A percentile compares a stretch with the other conserved stretches of the same genome.
Evolutionary conservation across 2,888 invertebrate species (phyloP).

Genomic region (Lacanobia oleracea): DNA sequence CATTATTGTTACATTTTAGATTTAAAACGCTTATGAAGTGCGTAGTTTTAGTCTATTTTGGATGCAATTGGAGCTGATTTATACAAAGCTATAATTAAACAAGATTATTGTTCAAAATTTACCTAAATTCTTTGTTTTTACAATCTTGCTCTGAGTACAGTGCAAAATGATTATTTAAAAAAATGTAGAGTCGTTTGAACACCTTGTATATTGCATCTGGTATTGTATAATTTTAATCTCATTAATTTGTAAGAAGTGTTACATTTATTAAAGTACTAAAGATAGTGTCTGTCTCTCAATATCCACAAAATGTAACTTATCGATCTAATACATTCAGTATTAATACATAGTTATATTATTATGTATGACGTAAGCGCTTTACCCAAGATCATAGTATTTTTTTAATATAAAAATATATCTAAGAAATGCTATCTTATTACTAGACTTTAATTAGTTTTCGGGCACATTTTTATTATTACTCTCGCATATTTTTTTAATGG

Average conservation of each 20-base stretch:
- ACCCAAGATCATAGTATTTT: constrained; percentile 83
- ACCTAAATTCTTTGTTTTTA: not conserved
- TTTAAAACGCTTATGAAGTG: constrained; percentile 37
- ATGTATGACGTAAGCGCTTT: constrained; percentile 76
- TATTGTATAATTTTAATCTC: constrained; percentile 18
- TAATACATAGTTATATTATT: constrained; percentile 68
- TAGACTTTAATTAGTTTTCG: constrained; percentile 56
- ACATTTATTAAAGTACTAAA: constrained; percentile 22
- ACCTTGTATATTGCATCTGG: constrained; percentile 7
- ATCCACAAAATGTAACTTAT: constrained; percentile 56
- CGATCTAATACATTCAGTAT: constrained; percentile 79
- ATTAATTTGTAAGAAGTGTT: constrained; percentile 38
- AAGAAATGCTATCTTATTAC: constrained; percentile 48
- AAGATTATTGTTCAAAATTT: constrained; percentile 3
- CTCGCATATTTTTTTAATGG: constrained; percentile 43
- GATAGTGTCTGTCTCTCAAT: constrained; percentile 52
- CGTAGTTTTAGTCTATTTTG: constrained; percentile 18
- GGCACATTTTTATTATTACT: constrained; percentile 68
- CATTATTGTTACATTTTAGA: constrained; percentile 35
- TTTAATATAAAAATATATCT: constrained; percentile 72
- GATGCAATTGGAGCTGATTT: not conserved
- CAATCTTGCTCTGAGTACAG: too few relatives aligned
- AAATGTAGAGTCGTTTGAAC: not conserved
- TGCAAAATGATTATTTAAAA: not conserved
- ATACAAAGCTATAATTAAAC: not conserved